Evolutionary conservation across 2,888 invertebrate species (phyloP).

Genomic region (Frankliniella intonsa): DNA sequence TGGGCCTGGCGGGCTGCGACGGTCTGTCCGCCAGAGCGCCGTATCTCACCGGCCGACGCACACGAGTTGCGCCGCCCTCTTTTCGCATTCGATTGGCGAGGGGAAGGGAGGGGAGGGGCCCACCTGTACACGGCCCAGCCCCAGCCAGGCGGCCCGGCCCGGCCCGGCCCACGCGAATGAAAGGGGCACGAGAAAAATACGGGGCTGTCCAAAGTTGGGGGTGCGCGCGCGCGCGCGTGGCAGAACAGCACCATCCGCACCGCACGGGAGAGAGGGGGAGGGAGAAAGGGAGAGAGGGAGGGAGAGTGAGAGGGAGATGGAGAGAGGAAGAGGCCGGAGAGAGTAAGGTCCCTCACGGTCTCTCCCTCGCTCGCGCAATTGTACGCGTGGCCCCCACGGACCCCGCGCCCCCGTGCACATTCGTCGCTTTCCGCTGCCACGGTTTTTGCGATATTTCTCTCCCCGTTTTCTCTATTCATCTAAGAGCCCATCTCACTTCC

Average conservation of each 20-base stretch:
- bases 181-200: neutral
- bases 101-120: neutral
- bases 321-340: neutral
- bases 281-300: no score
- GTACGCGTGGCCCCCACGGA: neutral
- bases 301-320: no score
- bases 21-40: no score
- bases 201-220: slow-evolving; percentile 2
- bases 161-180: neutral
- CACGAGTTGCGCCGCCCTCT: neutral
- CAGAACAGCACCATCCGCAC: no score
- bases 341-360: neutral
- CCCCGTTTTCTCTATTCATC: neutral
- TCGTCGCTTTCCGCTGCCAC: neutral
- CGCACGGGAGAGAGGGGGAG: no score
- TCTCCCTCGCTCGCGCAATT: neutral
- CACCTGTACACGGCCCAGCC: neutral
- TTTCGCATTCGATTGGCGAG: neutral
- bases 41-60: neutral
- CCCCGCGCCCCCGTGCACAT: neutral
- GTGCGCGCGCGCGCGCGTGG: neutral
- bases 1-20: neutral
- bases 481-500: neutral
- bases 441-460: neutral
- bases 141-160: neutral